phyloP scores from a whole-genome alignment of 92 coral and sea anemone genomes.

The Parazoanthus atlanticus region DNA sequence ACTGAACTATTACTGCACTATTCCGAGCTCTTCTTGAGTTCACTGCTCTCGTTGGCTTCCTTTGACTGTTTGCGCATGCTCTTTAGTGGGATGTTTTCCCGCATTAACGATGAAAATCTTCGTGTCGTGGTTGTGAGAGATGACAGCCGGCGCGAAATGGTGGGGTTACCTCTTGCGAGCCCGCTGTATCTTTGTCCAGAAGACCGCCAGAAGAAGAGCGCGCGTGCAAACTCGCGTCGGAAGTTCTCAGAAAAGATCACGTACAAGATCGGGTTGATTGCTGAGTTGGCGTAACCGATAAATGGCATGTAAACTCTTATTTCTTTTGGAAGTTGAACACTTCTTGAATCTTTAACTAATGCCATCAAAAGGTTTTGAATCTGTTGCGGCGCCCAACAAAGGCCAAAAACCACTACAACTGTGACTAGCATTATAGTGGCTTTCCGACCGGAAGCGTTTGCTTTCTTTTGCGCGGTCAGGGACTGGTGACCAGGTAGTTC shows the following conservation, averaged over 20 bases:
- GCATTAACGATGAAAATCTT: constrained; percentile 29
- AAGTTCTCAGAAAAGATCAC: constrained; percentile 81
- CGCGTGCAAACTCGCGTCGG: constrained; percentile 72
- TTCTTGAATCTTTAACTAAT: constrained; percentile 26
- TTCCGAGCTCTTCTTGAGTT: constrained; percentile 19
- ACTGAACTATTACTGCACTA: not conserved
- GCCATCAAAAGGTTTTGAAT: constrained; percentile 65
- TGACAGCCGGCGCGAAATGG: constrained; percentile 15
- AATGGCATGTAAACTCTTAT: constrained; percentile 62
- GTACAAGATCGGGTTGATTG: constrained; percentile 78
- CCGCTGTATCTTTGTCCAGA: not conserved
- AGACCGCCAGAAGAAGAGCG: constrained; percentile 58
- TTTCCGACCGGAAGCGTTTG: constrained; percentile 73
- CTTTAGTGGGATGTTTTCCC: constrained; percentile 34
- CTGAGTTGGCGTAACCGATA: constrained; percentile 79
- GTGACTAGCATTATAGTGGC: constrained; percentile 83
- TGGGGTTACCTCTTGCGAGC: constrained; percentile 40
- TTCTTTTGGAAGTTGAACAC: constrained; percentile 39
- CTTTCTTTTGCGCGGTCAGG: constrained; percentile 74
- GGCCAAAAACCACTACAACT: constrained; percentile 82
- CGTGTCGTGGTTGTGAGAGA: constrained; percentile 33
- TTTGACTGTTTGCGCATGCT: constrained; percentile 39
- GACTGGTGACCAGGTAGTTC: constrained; percentile 80
- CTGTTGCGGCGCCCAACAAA: constrained; percentile 84
- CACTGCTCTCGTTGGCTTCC: constrained; percentile 8